Conservation (phyloP, 1,140 invertebrate species). For the Teleopsis dalmanni region DNA sequence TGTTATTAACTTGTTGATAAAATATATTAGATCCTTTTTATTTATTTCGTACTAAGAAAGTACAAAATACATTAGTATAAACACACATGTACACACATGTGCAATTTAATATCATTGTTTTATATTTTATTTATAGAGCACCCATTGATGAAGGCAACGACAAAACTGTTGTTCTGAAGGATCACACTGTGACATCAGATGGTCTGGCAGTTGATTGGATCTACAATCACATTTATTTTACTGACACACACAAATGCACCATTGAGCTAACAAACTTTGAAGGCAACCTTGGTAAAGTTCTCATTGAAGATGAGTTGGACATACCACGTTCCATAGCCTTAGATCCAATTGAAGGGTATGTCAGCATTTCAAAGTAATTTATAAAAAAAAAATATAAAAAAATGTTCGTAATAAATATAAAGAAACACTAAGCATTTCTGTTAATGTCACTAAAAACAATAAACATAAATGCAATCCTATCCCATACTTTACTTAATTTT, state of each 20-base stretch:
- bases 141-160: slow-evolving; percentile 85
- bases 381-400: background rate
- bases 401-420: background rate
- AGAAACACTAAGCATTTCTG: background rate
- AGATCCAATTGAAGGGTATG: slow-evolving; percentile 86
- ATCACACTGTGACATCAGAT: slow-evolving; percentile 81
- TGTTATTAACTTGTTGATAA: no score
- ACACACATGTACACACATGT: no score
- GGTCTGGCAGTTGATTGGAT: slow-evolving; percentile 96
- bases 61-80: no score
- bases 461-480: no score
- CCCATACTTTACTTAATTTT: no score
- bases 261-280: slow-evolving; percentile 85
- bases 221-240: slow-evolving; percentile 95
- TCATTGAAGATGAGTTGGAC: slow-evolving; percentile 76
- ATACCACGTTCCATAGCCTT: slow-evolving; percentile 92
- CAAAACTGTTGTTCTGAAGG: slow-evolving; percentile 69
- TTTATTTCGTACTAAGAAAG: no score
- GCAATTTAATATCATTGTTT: no score
- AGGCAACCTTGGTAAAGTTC: slow-evolving; percentile 78
- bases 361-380: no score
- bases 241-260: slow-evolving; percentile 82
- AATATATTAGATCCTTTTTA: no score
- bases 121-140: slow-evolving; percentile 54
- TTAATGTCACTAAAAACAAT: background rate